A percentile compares a stretch with the other conserved stretches of the same genome.
Conservation (phyloP, 2,888 invertebrate genomes). For the Muschampia plurimacula region DNA sequence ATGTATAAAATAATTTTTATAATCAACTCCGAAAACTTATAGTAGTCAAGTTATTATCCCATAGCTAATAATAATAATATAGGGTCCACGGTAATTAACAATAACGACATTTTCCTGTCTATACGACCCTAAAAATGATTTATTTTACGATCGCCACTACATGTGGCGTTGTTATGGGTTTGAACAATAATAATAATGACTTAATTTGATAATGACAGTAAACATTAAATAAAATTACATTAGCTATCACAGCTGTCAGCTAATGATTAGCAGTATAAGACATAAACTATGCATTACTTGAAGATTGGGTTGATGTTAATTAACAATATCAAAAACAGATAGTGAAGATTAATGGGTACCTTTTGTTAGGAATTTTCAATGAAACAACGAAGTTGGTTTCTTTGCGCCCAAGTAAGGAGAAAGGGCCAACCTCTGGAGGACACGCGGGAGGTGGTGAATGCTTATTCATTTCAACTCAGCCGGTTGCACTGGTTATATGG, state of each 20-base stretch:
- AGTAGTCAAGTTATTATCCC: neutral
- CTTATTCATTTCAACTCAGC: too few species aligned
- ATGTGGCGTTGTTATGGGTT: conserved; percentile 14
- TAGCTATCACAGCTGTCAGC: neutral
- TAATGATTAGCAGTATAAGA: conserved; percentile 12
- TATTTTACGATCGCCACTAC: conserved; percentile 29
- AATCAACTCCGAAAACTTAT: too few species aligned
- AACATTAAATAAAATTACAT: conserved; percentile 19
- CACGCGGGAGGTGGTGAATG: too few species aligned
- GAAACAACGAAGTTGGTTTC: too few species aligned
- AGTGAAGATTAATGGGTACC: too few species aligned
- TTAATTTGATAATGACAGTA: conserved; percentile 20
- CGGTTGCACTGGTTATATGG: too few species aligned
- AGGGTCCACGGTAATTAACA: conserved; percentile 17
- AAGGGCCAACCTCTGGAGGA: too few species aligned
- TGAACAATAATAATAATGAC: conserved; percentile 12
- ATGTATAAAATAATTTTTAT: too few species aligned
- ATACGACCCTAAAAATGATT: conserved; percentile 20
- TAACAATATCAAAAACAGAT: too few species aligned
- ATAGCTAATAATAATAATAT: neutral
- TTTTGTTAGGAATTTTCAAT: too few species aligned
- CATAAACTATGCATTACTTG: neutral
- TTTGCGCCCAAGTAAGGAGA: too few species aligned
- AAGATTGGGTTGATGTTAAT: too few species aligned
- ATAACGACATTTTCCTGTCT: conserved; percentile 5